Evolutionary conservation across 2,797 vertebrate species (phyloP).

Genomic region (Anableps anableps): DNA sequence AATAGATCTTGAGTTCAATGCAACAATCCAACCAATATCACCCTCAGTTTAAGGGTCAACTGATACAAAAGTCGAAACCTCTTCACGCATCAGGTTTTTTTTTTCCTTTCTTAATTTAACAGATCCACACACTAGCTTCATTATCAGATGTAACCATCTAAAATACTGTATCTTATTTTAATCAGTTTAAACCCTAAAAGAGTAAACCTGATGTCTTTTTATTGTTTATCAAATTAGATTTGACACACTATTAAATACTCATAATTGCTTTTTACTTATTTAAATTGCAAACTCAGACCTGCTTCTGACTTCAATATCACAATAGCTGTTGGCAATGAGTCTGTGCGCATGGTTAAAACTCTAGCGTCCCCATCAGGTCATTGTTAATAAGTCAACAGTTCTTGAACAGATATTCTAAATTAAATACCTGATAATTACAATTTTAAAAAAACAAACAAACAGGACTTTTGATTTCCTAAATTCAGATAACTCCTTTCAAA

Average conservation of each 20-base stretch:
- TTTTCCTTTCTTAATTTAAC: not conserved
- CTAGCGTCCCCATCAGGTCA: constrained; percentile 60
- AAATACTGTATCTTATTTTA: not conserved
- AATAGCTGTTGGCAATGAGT: not conserved
- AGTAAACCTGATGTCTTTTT: not conserved
- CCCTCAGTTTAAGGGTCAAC: constrained; percentile 19
- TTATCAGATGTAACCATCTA: not conserved
- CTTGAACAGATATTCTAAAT: not conserved
- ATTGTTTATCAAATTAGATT: not conserved
- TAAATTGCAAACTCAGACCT: not conserved
- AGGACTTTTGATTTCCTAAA: not conserved
- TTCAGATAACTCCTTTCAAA: not conserved
- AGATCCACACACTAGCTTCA: not conserved
- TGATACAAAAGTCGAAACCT: constrained; percentile 1
- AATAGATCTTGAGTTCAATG: not conserved
- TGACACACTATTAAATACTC: not conserved
- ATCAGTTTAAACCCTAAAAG: not conserved
- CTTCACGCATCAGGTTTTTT: not conserved
- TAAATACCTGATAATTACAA: not conserved
- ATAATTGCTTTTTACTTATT: not conserved
- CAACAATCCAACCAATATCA: not conserved
- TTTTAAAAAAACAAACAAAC: not conserved
- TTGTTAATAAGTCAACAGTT: not conserved
- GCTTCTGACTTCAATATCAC: not conserved
- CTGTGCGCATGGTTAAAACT: constrained; percentile 14